Evolutionary conservation across 2,797 vertebrate genomes (phyloP).

Genomic region (Tapirus indicus): DNA sequence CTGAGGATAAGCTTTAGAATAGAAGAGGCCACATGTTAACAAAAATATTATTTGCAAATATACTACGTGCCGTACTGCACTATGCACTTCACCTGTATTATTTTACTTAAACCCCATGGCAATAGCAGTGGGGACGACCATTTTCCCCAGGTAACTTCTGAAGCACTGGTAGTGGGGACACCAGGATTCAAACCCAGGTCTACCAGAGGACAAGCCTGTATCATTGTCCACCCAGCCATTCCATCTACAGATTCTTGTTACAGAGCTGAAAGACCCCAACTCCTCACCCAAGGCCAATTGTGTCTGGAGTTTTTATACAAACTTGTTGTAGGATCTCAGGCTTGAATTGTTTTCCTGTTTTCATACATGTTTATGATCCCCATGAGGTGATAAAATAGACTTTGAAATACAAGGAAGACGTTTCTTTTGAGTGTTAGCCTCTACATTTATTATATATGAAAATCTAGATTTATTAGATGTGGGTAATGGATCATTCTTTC

Average conservation of each 20-base stretch:
- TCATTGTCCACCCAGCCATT: background rate
- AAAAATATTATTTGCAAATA: background rate
- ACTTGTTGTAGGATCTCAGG: background rate
- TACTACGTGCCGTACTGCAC: rapidly evolving
- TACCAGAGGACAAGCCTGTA: background rate
- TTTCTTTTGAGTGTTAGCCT: background rate
- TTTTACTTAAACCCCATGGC: background rate
- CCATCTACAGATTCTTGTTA: background rate
- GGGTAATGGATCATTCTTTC: background rate
- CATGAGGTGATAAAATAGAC: background rate
- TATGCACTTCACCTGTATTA: background rate
- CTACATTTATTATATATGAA: background rate
- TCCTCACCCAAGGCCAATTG: background rate
- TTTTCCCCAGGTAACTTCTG: background rate
- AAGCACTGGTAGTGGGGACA: background rate
- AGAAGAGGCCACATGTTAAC: background rate
- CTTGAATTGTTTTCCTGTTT: background rate
- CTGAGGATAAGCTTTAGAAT: background rate
- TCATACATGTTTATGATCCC: background rate
- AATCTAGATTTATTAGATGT: background rate
- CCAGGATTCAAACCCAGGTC: background rate
- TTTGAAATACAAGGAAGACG: background rate
- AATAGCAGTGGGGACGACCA: rapidly evolving
- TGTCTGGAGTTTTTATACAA: background rate
- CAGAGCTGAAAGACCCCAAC: background rate